A percentile compares a stretch with the other conserved stretches of the same genome.
Evolutionary conservation across 2,888 invertebrate genomes (phyloP).

Genomic region (Drosophila nr. fundita): DNA sequence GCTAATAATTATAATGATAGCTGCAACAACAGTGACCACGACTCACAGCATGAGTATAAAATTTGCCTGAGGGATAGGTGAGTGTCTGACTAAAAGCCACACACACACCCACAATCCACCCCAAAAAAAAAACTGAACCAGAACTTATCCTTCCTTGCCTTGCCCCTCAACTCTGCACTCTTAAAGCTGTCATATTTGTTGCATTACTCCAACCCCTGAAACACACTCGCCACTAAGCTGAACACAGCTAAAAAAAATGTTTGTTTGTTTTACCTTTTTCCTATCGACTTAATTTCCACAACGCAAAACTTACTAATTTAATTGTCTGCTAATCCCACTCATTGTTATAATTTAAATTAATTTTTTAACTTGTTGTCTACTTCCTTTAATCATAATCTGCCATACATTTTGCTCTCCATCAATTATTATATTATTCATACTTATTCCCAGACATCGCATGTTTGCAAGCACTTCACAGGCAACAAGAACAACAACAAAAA

Average conservation of each 20-base stretch:
- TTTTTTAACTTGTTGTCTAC: not conserved
- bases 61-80: conserved; percentile 84
- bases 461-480: conserved; percentile 49
- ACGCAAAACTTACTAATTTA: not conserved
- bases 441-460: conserved; percentile 56
- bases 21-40: conserved; percentile 67
- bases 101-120: conserved; percentile 25
- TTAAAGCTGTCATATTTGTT: conserved; percentile 19
- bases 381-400: conserved; percentile 24
- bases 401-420: not conserved
- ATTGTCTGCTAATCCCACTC: not conserved
- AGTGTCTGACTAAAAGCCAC: conserved; percentile 70
- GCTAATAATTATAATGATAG: conserved; percentile 63
- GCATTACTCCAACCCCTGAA: not conserved
- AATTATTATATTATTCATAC: conserved; percentile 17
- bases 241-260: not conserved
- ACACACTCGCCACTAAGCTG: not conserved
- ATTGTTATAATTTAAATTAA: not conserved
- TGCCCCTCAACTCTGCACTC: not conserved
- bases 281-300: not conserved
- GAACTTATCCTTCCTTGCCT: not conserved
- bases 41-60: conserved; percentile 81
- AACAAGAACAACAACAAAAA: not conserved
- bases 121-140: not conserved
- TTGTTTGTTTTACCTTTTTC: not conserved